Percentiles rank a stretch among this genome's conserved stretches.
These are phyloP conservation scores for Linurgus olivaceus DNA, from an alignment of 2,797 vertebrate genomes.

Conservation along the genomic window DNA sequence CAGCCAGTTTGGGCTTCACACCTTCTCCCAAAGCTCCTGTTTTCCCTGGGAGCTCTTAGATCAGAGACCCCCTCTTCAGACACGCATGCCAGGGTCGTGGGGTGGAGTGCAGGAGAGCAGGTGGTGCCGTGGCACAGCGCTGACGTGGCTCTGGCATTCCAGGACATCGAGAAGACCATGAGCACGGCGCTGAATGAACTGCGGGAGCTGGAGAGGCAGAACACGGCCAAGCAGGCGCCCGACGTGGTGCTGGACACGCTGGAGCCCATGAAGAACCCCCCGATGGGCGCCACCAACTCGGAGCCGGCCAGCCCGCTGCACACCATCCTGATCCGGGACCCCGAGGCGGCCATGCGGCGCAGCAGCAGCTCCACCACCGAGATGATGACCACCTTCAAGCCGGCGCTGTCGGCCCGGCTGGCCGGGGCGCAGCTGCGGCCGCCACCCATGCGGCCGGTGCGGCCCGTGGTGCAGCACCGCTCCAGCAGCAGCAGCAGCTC, in stretches of 20 bases:
- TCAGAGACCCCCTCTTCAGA: not conserved
- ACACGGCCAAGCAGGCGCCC: conserved; percentile 91
- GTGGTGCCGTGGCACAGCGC: fast-evolving
- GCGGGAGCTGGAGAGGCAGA: conserved; percentile 92
- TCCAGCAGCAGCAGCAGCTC: conserved; percentile 93
- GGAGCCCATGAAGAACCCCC: conserved; percentile 90
- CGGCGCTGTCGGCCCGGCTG: conserved; percentile 83
- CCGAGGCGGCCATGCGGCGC: conserved; percentile 87
- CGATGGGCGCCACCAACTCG: conserved; percentile 78
- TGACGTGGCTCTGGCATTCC: not conserved
- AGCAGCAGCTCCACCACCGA: conserved; percentile 89
- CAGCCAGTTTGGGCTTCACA: not conserved
- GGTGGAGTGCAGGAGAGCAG: not conserved
- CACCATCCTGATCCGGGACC: conserved; percentile 93
- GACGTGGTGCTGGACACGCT: conserved; percentile 94
- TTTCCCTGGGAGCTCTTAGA: not conserved
- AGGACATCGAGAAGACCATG: conserved; percentile 99
- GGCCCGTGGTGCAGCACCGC: conserved; percentile 86
- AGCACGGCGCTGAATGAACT: conserved; percentile 92
- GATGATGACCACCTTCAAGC: conserved; percentile 95
- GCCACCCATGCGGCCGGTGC: conserved; percentile 83
- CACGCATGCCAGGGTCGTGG: fast-evolving
- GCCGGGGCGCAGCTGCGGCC: conserved; percentile 87
- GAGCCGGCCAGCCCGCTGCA: conserved; percentile 88
- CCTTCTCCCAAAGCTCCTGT: not conserved